Percentiles rank a stretch among this genome's conserved stretches.
Evolutionary conservation across 2,888 invertebrate species (phyloP).

Genomic region (Leptinotarsa rubiginosa): DNA sequence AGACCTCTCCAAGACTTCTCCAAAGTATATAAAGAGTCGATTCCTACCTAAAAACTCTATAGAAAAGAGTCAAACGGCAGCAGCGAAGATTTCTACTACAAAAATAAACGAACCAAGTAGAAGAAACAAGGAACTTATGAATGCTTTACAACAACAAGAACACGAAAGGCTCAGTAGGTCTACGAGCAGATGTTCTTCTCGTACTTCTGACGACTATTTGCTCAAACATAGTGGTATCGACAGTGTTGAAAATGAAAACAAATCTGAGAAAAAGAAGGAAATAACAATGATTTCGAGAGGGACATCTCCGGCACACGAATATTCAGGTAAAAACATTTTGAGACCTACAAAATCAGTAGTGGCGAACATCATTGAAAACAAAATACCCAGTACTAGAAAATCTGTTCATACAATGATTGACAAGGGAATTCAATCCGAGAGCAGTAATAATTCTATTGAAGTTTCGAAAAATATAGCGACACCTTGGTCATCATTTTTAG

Average conservation of each 20-base stretch:
- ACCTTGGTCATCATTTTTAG: slow-evolving; percentile 75
- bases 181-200: slow-evolving; percentile 60
- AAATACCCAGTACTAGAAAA: slow-evolving; percentile 72
- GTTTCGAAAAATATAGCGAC: slow-evolving; percentile 68
- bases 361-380: slow-evolving; percentile 79
- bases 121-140: slow-evolving; percentile 63
- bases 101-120: slow-evolving; percentile 62
- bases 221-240: slow-evolving; percentile 28
- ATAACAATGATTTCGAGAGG: slow-evolving; percentile 73
- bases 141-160: slow-evolving; percentile 61
- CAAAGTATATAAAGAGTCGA: slow-evolving; percentile 65
- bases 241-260: neutral
- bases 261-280: slow-evolving; percentile 54
- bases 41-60: slow-evolving; percentile 65
- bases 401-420: slow-evolving; percentile 72
- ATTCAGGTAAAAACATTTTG: slow-evolving; percentile 68
- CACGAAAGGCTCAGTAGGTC: slow-evolving; percentile 58
- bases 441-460: slow-evolving; percentile 77
- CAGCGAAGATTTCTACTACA: slow-evolving; percentile 59
- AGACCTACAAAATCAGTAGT: slow-evolving; percentile 78
- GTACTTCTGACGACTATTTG: slow-evolving; percentile 54
- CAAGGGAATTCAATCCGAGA: slow-evolving; percentile 80
- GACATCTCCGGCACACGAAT: slow-evolving; percentile 82
- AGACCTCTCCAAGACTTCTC: slow-evolving; percentile 59
- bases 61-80: slow-evolving; percentile 65